Base-by-base conservation (phyloP, 2,113 vertebrate species). In the Nesoenas mayeri region DNA sequence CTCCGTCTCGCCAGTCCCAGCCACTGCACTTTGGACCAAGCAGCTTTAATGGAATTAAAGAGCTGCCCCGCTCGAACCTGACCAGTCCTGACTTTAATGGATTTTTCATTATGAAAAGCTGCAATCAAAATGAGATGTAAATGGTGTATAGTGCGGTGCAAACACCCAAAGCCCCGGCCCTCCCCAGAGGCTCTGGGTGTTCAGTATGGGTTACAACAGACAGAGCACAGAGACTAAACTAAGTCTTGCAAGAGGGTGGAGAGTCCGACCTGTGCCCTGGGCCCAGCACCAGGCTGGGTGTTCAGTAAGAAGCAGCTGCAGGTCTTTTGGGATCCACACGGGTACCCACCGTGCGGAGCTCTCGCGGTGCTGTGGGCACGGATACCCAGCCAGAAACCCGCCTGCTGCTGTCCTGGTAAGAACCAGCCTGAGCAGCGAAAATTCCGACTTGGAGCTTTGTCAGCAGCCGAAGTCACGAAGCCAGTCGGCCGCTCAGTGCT, bases 1-100 rank as follows among this genome's bases (percentile, higher is more conserved):
- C 26, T 58, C 16, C 0, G 0, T 47, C 54, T 29, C 66, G 3
- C 38, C 20, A 3, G 25, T 14, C 60, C 47, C 2, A 42, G 34
- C 47, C n/a, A 8, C 11, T 48, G 53, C 38, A 36, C 47, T 54
- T 84, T 5, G 32, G 26, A n/a, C 22, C 48, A 28, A 36, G 14
- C 20, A 36, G 31, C 16, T 72, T 38, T 21, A 54, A 12, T 4
- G 53, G 6, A 34, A 3, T 22, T 24, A 12, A 15, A 69, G 42
- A 58, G 7, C 57, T 60, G n/a, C 18, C 16, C 64, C 25, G 51
- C 40, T 44, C 9, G 38, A 67, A 44, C 42, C 32, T 62, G 8
- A 6, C 40, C 34, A 11, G 12, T 25, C 32, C 32, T 53, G 73
- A 4, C 50, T 22, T 44, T 3, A 31, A 15, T 10, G 25, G 9